Evolutionary conservation across 2,113 vertebrate genomes (phyloP).

Genomic region (Heterochromis multidens): DNA sequence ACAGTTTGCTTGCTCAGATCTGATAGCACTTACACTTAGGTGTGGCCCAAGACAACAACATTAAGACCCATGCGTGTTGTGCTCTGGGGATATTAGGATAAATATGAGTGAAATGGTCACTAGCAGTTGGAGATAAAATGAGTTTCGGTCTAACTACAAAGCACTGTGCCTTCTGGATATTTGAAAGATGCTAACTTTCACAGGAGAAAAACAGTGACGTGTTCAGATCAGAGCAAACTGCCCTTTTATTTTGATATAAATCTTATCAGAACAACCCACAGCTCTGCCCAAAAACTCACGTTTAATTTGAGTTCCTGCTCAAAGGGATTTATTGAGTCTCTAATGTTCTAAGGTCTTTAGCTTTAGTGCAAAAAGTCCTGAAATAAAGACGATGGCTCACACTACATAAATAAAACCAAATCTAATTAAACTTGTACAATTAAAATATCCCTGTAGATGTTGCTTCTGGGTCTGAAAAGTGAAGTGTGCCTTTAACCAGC

Average conservation of each 20-base stretch:
- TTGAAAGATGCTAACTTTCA: fast-evolving
- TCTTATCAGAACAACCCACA: not conserved
- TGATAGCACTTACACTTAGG: not conserved
- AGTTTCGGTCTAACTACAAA: fast-evolving
- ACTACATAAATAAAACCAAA: not conserved
- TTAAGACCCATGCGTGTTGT: fast-evolving
- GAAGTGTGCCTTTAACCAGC: fast-evolving
- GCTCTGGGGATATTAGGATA: not conserved
- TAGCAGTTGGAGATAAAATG: not conserved
- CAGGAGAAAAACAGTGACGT: fast-evolving
- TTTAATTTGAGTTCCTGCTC: not conserved
- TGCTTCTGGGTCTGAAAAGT: not conserved
- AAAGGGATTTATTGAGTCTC: fast-evolving
- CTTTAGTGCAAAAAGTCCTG: not conserved
- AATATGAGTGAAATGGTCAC: not conserved
- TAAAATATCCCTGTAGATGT: not conserved
- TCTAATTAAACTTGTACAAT: not conserved
- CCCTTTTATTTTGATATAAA: not conserved
- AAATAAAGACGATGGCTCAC: not conserved
- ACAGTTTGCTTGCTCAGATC: not conserved
- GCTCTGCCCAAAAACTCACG: not conserved
- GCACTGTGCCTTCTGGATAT: fast-evolving
- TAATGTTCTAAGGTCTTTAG: not conserved
- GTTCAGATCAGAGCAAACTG: not conserved
- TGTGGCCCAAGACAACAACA: not conserved